Base-by-base conservation (phyloP, 2,113 vertebrate species). In the Seriola dumerili region DNA sequence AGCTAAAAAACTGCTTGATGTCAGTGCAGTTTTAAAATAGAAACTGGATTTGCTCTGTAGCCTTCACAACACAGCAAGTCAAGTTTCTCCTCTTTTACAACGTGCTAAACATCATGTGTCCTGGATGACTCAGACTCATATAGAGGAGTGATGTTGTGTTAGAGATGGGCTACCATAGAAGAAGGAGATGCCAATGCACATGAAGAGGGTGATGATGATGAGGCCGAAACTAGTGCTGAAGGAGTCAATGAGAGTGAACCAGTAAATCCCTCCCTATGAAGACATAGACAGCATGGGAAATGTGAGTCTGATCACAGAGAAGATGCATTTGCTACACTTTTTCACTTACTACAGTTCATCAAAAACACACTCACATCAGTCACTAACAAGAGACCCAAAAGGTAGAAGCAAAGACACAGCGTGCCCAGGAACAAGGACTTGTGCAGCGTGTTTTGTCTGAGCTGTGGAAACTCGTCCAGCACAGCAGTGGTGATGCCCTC, bases 191-290 rank as follows among this genome's bases (percentile, higher is more conserved):
- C 96, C 96, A 55, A 96, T 78, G 88, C 96, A 96, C 96, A 96
- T 96, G 93, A 96, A 96, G 79, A 96, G 91, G 71, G 95, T 91
- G 93, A 96, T 96, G 94, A 96, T 96, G 93, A 96, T 96, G 92
- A 96, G 96, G 76, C 96, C 96, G 1, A 96, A 96, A 85, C 96
- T 96, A 86, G 96, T 96, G 94, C 94, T 95, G 95, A 96, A 96
- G 63, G 96, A 94, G 89, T 96, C 96, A 76, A 96, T 96, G 88
- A 96, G 95, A 46, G 96, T 96, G 91, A 96, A 96, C 96, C 96
- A 96, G 93, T 96, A 96, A 89, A 96, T 96, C n/a, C 96, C 96
- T 73, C 96, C 96, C 96, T 96, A 90, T 70, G 73, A 80, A 84
- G 52, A 91, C 74, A 93, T 64, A 87, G 14, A 77, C 48, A 48